phyloP scores from a whole-genome alignment of 2,797 vertebrate genomes.

The Cercopithecus hamlyni region DNA sequence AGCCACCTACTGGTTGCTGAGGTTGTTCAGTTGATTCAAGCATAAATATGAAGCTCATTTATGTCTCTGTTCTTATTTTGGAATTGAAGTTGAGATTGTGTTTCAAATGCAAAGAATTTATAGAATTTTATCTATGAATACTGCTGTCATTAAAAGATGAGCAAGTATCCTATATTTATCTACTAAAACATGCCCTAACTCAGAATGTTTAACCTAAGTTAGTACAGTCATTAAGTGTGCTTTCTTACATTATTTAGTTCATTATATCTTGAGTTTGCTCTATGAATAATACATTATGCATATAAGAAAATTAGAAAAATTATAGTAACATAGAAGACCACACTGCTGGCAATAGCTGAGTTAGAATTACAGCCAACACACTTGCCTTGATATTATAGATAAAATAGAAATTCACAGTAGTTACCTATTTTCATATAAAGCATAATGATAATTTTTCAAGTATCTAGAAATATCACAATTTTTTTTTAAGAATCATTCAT shows the following conservation, averaged over 20 bases:
- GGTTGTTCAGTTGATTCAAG: not conserved
- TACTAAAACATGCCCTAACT: not conserved
- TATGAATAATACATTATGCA: constrained; percentile 61
- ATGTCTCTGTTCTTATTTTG: not conserved
- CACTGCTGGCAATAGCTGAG: not conserved
- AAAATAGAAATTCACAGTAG: not conserved
- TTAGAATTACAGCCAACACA: not conserved
- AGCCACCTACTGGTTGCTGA: not conserved
- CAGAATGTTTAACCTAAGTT: constrained; percentile 28
- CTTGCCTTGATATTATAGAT: not conserved
- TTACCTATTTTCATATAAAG: not conserved
- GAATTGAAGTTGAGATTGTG: not conserved
- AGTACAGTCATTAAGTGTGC: not conserved
- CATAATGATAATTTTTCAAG: not conserved
- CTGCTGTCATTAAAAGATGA: not conserved
- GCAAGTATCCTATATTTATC: not conserved
- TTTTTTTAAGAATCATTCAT: not conserved
- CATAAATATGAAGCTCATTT: not conserved
- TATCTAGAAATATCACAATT: not conserved
- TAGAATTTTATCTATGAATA: not conserved
- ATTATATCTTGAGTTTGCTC: constrained; percentile 10
- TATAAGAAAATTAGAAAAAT: constrained; percentile 54
- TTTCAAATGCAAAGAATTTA: constrained; percentile 15
- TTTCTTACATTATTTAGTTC: constrained; percentile 55
- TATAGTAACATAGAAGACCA: not conserved